Evolutionary conservation across 2,113 vertebrate species (phyloP), one percentile per base, ranked within the genome.

Genomic region (Tylochromis polylepis): DNA sequence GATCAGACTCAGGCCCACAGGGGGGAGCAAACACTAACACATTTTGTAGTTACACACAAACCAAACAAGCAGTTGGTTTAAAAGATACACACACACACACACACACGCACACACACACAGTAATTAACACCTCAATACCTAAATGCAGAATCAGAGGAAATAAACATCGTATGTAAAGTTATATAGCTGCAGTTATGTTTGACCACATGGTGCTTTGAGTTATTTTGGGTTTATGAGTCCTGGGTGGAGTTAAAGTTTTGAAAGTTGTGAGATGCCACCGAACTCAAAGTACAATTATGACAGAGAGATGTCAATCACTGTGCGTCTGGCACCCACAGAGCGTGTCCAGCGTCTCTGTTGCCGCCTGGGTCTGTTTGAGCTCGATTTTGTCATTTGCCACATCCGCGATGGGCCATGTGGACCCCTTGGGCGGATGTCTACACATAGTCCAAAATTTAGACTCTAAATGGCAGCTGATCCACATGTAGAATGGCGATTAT

Each of bases 381-480:
- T 58, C 14, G 12, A 15, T 46, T 75, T 75, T 75, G 41, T 75
- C 24, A 29, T 49, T 49, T 75, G 5, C 24, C 41, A 1, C 10
- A 0, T 20, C 0, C 5, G 0, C 10, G 3, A 7, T 49, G 67
- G 67, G 49, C 41, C 41, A 29, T 1, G 22, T 49, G 70, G 70
- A 49, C 9, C 5, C 4, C 0, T 10, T 75, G 67, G 16, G 67
- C 15, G 29, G 67, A 49, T 11, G 22, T 49, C 3, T 72, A 43
- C 67, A 49, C 6, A 5, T 43, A 1, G 14, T 29, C 41, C 41
- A 49, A 20, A 75, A 29, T 18, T 4, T 29, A 75, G 41, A 18
- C 8, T 49, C 41, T 49, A 41, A 41, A 70, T 24, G 36, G 65
- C 41, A 75, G 41, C 15, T 18, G 41, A 49, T 49, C 70, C 41